phyloP scores from a whole-genome alignment of 2,888 invertebrate genomes.

The Phortica okadai region DNA sequence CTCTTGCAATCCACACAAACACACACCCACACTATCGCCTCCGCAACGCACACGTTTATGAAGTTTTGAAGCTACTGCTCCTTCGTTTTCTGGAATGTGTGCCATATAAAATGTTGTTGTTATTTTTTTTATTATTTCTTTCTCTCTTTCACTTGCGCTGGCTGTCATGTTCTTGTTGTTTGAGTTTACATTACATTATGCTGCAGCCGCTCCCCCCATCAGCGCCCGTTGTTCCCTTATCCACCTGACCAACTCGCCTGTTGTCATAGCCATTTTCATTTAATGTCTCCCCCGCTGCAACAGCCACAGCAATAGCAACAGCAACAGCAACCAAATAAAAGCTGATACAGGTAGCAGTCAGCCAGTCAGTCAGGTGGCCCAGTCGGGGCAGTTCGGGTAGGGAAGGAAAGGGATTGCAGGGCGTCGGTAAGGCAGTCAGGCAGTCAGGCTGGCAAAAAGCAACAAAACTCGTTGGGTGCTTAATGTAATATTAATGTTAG shows the following conservation, averaged over 20 bases:
- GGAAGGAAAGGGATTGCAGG: neutral
- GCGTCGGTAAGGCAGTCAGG: too few species aligned
- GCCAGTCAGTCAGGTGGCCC: neutral
- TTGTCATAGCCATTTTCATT: slow-evolving; percentile 57
- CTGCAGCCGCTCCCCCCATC: slow-evolving; percentile 40
- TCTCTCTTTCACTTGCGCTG: slow-evolving; percentile 17
- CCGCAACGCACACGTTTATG: slow-evolving; percentile 46
- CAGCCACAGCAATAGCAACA: slow-evolving; percentile 23
- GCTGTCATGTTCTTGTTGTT: slow-evolving; percentile 35
- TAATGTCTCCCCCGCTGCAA: slow-evolving; percentile 64
- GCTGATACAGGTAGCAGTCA: neutral
- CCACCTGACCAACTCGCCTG: neutral
- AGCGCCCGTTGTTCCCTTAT: too few species aligned
- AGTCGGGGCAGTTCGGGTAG: neutral
- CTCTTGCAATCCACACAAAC: neutral
- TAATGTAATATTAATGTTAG: slow-evolving; percentile 71
- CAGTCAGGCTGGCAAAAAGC: neutral
- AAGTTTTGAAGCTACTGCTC: slow-evolving; percentile 8
- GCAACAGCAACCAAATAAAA: slow-evolving; percentile 14
- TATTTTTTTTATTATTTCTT: slow-evolving; percentile 46
- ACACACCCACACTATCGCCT: neutral
- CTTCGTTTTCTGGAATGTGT: slow-evolving; percentile 61
- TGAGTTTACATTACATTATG: slow-evolving; percentile 37
- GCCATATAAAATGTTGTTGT: slow-evolving; percentile 50
- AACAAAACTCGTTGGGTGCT: slow-evolving; percentile 43